Evolutionary conservation across 1,140 invertebrate species (phyloP).

Genomic region (Probaryconus sp.): DNA sequence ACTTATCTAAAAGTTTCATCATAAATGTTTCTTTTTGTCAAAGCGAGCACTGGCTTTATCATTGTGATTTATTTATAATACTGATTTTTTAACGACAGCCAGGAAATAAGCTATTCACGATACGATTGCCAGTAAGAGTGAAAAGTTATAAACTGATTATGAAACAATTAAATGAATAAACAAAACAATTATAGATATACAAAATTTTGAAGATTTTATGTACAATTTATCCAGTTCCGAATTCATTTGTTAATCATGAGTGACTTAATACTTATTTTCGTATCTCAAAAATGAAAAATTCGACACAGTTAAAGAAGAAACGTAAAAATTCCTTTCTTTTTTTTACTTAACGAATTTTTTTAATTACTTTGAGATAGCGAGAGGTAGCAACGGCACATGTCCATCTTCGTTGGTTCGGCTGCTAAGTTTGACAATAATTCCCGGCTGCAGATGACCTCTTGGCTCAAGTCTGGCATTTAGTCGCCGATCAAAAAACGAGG

Average conservation of each 20-base stretch:
- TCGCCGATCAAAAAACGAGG: constrained; percentile 19
- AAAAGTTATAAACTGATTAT: constrained; percentile 17
- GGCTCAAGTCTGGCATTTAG: constrained; percentile 17
- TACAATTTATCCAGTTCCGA: constrained; percentile 31
- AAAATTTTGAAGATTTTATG: constrained; percentile 38
- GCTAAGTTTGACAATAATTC: not conserved
- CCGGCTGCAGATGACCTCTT: constrained; percentile 9
- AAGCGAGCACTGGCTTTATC: not conserved
- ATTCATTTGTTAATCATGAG: not conserved
- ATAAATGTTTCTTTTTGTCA: constrained; percentile 11
- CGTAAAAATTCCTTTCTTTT: no score
- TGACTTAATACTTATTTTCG: constrained; percentile 40
- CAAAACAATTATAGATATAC: constrained; percentile 28
- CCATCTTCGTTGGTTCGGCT: constrained; percentile 1
- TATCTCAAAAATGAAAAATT: constrained; percentile 1
- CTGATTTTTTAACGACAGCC: constrained; percentile 52
- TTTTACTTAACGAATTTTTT: not conserved
- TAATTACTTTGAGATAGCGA: not conserved
- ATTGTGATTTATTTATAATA: constrained; percentile 60
- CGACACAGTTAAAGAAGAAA: no score
- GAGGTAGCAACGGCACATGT: constrained; percentile 1
- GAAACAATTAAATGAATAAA: constrained; percentile 25
- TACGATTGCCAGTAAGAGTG: not conserved
- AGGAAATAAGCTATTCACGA: not conserved
- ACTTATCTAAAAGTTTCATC: constrained; percentile 14